Base-by-base conservation (phyloP, 2,888 invertebrate genomes). In the Epiblema foenella region DNA sequence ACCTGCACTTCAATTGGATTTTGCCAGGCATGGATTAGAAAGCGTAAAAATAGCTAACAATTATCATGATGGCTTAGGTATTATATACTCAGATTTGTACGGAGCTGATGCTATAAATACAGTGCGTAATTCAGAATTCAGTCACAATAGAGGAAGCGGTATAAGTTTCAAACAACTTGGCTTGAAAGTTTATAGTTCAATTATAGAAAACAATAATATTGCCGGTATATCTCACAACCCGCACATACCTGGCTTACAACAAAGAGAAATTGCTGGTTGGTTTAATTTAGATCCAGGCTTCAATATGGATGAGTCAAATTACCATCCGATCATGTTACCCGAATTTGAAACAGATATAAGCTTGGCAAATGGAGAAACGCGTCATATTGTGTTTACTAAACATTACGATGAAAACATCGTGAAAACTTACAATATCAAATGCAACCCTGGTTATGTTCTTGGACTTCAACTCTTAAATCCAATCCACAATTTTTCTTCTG, bases 141-240 rank as follows among this genome's bases (percentile, higher is more conserved):
- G 95, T 0, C 95, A 96, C 66, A 98, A 98, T 83, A 95, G 95
- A 78, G 97, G 98, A 5, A 98, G 97, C 79, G 99, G 99, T 11
- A 95, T 99, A 11, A 96, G 97, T 83, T 95, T 98, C 73, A 97
- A 98, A 81, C 97, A 98, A 87, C 92, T 99, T 33, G 98, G 98
- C 18, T 92, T 98, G 24, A 96, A 95, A 83, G 95, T 98, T 29
- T 95, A 95, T 69, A 96, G 97, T 72, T 96, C 97, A 9, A 91
- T 94, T 0, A 96, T 99, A 72, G 96, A 97, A 83, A 96, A 97
- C 75, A 99, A 99, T 85, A 95, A 95, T 46, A 93, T 96, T 68
- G 97, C 98, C 51, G 99, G 99, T 0, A 96, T 99, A 75, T 95
- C 97, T 67, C 99, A 99, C 83, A 97, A 99, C 89, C 98, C 99